Percentiles rank a stretch among this genome's conserved stretches.
Evolutionary conservation across 2,797 vertebrate species (phyloP).

Genomic region (Squalus acanthias): DNA sequence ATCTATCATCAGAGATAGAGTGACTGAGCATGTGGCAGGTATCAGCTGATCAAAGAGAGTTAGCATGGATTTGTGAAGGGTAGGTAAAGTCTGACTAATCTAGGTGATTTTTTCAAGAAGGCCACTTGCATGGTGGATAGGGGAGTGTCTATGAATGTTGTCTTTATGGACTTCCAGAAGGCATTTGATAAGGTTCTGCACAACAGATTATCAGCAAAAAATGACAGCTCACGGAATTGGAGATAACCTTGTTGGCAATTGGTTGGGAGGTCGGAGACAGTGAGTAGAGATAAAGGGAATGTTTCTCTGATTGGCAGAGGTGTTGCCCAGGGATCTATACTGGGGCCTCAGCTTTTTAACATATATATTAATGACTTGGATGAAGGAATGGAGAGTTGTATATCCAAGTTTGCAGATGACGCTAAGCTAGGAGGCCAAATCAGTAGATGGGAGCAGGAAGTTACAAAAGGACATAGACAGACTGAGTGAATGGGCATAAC

Average conservation of each 20-base stretch:
- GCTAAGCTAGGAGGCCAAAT: neutral
- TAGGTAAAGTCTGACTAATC: neutral
- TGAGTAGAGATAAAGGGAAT: neutral
- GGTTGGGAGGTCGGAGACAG: neutral
- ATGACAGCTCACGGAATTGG: neutral
- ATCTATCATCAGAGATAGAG: neutral
- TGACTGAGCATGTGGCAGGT: neutral
- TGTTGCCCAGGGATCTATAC: neutral
- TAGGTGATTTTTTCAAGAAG: neutral
- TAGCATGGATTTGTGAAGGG: neutral
- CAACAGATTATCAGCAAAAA: neutral
- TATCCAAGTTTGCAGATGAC: neutral
- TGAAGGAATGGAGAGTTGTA: neutral
- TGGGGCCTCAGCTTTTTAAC: neutral
- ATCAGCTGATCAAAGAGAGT: neutral
- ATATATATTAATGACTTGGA: neutral
- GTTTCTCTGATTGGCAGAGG: neutral
- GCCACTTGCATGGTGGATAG: neutral
- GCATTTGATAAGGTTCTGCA: neutral
- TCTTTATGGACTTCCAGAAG: neutral
- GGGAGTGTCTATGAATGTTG: neutral
- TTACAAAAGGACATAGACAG: neutral
- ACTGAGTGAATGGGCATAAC: neutral
- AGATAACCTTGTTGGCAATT: neutral
- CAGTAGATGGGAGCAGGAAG: neutral